A percentile compares a stretch with the other conserved stretches of the same genome.
These are phyloP conservation scores for Odontamblyopus rebecca DNA, from an alignment of 2,797 vertebrate genomes.

Conservation along the genomic window DNA sequence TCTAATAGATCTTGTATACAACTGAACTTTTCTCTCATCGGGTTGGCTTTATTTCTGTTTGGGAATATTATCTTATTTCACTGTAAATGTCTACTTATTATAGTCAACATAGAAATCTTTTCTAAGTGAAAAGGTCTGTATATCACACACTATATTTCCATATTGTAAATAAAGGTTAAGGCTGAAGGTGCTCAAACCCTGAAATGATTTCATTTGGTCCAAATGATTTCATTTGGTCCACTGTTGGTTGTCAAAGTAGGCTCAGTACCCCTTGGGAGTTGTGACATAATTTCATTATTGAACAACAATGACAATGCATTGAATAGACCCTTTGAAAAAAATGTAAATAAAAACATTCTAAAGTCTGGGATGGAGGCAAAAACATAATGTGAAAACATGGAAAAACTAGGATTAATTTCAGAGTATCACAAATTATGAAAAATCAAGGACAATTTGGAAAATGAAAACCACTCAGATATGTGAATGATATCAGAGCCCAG, in stretches of 20 bases:
- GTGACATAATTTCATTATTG: neutral
- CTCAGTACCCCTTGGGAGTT: too few species aligned
- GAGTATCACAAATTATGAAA: too few species aligned
- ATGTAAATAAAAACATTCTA: too few species aligned
- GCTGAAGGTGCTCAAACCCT: slow-evolving; percentile 25
- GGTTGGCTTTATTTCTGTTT: slow-evolving; percentile 50
- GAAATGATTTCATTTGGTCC: neutral
- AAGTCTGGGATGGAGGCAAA: too few species aligned
- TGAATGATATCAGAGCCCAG: too few species aligned
- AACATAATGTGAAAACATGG: too few species aligned
- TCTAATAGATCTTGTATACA: slow-evolving; percentile 65
- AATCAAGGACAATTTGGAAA: too few species aligned
- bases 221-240: neutral
- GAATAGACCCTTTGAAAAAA: too few species aligned
- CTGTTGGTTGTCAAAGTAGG: too few species aligned
- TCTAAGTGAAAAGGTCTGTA: slow-evolving; percentile 48
- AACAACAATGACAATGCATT: neutral
- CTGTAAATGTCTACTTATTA: slow-evolving; percentile 62
- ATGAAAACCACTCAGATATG: too few species aligned
- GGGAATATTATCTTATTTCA: slow-evolving; percentile 46
- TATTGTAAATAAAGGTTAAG: slow-evolving; percentile 83
- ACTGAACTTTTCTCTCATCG: slow-evolving; percentile 57
- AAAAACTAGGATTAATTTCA: too few species aligned
- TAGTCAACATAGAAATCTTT: slow-evolving; percentile 45
- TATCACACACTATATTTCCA: slow-evolving; percentile 52